phyloP scores from a whole-genome alignment of 2,888 invertebrate species.

The Hylaea fasciaria region DNA sequence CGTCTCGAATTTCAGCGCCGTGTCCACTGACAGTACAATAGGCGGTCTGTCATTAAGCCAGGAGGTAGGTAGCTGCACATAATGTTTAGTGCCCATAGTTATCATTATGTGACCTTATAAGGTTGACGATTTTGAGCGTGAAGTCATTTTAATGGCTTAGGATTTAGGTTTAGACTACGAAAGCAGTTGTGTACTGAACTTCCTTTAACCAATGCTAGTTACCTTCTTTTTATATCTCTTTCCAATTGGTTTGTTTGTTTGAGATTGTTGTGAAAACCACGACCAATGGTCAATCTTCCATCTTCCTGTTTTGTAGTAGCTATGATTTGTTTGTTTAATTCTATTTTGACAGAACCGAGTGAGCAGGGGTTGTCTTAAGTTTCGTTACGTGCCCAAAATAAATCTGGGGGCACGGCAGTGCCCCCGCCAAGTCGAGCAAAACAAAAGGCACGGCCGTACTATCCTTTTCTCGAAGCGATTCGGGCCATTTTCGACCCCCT shows the following conservation, averaged over 20 bases:
- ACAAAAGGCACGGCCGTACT: too few relatives aligned
- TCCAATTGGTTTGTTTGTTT: not conserved
- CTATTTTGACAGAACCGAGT: too few relatives aligned
- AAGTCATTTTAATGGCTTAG: conserved; percentile 12
- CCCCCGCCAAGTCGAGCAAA: too few relatives aligned
- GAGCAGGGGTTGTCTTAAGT: too few relatives aligned
- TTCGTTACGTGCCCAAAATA: too few relatives aligned
- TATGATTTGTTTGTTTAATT: not conserved
- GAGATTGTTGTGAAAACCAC: not conserved
- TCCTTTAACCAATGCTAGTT: conserved; percentile 7
- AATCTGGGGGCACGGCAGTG: too few relatives aligned
- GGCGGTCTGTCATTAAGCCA: conserved; percentile 17
- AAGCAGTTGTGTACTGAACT: not conserved
- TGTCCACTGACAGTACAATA: conserved; percentile 28
- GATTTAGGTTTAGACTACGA: conserved; percentile 13
- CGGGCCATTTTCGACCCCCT: too few relatives aligned
- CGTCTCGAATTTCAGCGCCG: conserved; percentile 22
- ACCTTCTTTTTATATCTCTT: conserved; percentile 14
- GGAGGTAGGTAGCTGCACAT: conserved; percentile 3
- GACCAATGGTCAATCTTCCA: not conserved
- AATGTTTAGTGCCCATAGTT: conserved; percentile 24
- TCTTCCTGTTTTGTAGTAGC: not conserved
- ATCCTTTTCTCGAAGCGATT: too few relatives aligned
- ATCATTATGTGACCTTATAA: not conserved
- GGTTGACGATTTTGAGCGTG: conserved; percentile 1